These are phyloP conservation scores for Oscheius sp. DNA, from an alignment of 1,140 invertebrate species.

Conservation along the genomic window DNA sequence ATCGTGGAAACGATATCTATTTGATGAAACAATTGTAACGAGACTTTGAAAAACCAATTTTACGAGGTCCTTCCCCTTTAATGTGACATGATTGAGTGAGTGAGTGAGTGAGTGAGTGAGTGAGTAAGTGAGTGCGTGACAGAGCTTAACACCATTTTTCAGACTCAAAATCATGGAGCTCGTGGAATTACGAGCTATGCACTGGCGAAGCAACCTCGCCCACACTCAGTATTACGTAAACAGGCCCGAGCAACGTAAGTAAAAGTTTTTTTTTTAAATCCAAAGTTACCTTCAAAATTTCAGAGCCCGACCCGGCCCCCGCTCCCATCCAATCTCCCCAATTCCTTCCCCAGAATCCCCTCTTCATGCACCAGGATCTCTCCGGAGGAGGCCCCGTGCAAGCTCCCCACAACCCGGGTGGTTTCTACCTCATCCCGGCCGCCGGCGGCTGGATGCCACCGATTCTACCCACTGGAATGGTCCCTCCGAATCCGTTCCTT, in stretches of 20 bases:
- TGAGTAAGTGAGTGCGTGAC: too few species aligned
- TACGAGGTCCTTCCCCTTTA: too few species aligned
- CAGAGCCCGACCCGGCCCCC: constrained; percentile 22
- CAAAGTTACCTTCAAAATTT: background rate
- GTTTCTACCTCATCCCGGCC: constrained; percentile 50
- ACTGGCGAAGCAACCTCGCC: constrained; percentile 53
- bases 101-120: too few species aligned
- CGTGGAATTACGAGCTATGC: constrained; percentile 54
- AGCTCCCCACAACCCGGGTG: background rate
- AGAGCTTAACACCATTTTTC: background rate
- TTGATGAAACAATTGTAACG: too few species aligned
- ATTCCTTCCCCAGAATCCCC: constrained; percentile 18
- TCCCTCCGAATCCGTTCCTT: constrained; percentile 24
- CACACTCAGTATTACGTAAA: constrained; percentile 57
- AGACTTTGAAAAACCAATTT: too few species aligned
- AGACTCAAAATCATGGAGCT: constrained; percentile 52
- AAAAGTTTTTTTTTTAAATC: background rate
- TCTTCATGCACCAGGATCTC: constrained; percentile 16
- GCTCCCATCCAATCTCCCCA: constrained; percentile 16
- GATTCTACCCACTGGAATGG: constrained; percentile 25
- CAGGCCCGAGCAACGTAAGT: constrained; percentile 39
- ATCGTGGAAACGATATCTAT: too few species aligned
- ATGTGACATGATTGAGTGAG: too few species aligned
- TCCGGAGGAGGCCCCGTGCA: background rate
- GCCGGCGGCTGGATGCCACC: constrained; percentile 35